These are phyloP conservation scores for Phrixothrix hirtus DNA, from an alignment of 2,888 invertebrate genomes.

Conservation along the genomic window DNA sequence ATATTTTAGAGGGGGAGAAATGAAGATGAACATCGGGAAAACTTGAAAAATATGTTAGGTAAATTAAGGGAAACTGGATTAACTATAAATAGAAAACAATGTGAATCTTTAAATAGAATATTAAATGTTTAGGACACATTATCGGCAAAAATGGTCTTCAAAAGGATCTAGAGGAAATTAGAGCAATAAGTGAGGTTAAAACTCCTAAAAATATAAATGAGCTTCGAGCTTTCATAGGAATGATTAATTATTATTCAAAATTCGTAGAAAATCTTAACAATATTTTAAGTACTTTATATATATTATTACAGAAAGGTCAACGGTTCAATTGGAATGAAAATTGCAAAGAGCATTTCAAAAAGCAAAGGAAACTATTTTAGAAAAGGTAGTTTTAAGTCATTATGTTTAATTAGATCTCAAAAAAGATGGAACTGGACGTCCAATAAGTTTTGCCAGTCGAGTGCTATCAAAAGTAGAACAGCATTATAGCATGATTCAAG, in stretches of 20 bases:
- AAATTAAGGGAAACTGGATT: constrained; percentile 34
- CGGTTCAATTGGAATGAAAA: constrained; percentile 14
- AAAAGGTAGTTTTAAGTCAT: constrained; percentile 9
- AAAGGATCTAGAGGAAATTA: constrained; percentile 16
- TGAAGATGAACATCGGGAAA: constrained; percentile 29
- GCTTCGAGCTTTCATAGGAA: constrained; percentile 15
- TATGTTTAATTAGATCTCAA: constrained; percentile 25
- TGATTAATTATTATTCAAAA: constrained; percentile 23
- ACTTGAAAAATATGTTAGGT: constrained; percentile 32
- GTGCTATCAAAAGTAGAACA: constrained; percentile 40
- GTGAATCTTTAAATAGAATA: constrained; percentile 39
- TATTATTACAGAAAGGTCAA: constrained; percentile 7
- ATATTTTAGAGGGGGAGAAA: constrained; percentile 38
- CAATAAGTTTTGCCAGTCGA: constrained; percentile 41
- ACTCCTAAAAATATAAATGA: constrained; percentile 11
- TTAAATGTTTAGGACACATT: constrained; percentile 40
- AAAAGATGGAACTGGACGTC: constrained; percentile 37
- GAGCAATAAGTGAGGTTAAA: constrained; percentile 12
- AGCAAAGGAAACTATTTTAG: background rate
- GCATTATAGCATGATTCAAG: constrained; percentile 42
- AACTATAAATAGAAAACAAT: constrained; percentile 40
- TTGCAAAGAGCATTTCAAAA: constrained; percentile 12
- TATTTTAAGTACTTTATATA: constrained; percentile 16
- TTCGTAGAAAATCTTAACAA: constrained; percentile 13
- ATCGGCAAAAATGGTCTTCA: constrained; percentile 33